Percentiles rank a stretch among this genome's conserved stretches.
These are phyloP conservation scores for Hemibagrus wyckioides DNA, from an alignment of 2,113 vertebrate genomes.

Conservation along the genomic window DNA sequence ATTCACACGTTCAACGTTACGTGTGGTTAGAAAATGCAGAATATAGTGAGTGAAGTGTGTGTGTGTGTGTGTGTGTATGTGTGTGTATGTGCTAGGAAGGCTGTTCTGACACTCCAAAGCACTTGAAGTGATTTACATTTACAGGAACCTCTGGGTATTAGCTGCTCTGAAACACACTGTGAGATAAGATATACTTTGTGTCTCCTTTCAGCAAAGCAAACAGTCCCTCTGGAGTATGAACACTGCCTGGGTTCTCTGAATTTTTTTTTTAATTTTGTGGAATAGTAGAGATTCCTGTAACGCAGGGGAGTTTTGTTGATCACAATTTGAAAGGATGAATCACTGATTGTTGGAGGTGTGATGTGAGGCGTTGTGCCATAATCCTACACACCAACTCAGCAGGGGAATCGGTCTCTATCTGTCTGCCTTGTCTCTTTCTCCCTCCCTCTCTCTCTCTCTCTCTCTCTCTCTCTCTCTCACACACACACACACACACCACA, in stretches of 20 bases:
- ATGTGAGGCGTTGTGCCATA: not conserved
- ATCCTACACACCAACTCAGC: not conserved
- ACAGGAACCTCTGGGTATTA: constrained; percentile 10
- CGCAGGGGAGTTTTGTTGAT: constrained; percentile 14
- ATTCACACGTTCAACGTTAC: not conserved
- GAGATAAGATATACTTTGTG: not conserved
- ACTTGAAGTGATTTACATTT: not conserved
- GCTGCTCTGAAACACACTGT: not conserved
- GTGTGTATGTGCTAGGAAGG: not conserved
- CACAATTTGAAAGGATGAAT: constrained; percentile 1
- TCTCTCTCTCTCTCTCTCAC: not conserved
- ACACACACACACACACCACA: not conserved
- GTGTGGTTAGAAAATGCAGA: not conserved
- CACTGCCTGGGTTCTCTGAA: not conserved
- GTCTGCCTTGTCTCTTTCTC: not conserved
- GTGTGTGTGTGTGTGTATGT: not conserved
- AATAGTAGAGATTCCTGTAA: not conserved
- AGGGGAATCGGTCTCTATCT: not conserved
- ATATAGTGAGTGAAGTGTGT: not conserved
- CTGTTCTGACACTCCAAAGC: not conserved
- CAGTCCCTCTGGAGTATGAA: not conserved
- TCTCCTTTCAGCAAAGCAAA: not conserved
- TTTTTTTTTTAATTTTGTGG: not conserved
- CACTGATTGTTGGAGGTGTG: constrained; percentile 12
- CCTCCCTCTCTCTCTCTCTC: not conserved